Conservation (phyloP, 2,113 vertebrate genomes). For the Macquaria ambigua region DNA sequence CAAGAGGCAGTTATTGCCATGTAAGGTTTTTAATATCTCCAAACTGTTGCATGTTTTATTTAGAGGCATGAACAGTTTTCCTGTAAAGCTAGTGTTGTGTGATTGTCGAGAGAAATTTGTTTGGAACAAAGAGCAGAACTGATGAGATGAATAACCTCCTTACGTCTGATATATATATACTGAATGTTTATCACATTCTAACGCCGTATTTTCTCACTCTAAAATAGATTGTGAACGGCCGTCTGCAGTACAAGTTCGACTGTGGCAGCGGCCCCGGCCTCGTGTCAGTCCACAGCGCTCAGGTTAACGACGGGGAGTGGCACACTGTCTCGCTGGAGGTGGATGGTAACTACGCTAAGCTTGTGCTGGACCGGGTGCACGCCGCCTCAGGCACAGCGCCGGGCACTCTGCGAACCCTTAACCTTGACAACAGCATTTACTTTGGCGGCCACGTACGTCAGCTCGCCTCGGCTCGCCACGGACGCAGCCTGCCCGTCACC, state of each 20-base stretch:
- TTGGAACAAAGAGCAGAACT: constrained; percentile 6
- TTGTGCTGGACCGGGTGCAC: constrained; percentile 94
- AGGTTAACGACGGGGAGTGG: constrained; percentile 96
- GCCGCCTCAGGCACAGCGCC: constrained; percentile 95
- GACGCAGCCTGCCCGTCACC: constrained; percentile 86
- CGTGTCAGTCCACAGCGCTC: constrained; percentile 95
- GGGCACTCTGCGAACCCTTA: constrained; percentile 94
- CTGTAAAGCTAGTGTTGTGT: background rate
- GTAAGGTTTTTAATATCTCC: constrained; percentile 22
- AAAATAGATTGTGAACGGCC: constrained; percentile 92
- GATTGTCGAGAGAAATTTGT: background rate
- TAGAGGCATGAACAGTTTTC: constrained; percentile 13
- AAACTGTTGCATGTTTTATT: constrained; percentile 11
- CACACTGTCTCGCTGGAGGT: constrained; percentile 93
- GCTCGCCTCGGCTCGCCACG: constrained; percentile 76
- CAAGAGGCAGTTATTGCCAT: constrained; percentile 18
- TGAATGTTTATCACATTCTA: background rate
- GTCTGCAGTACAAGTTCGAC: constrained; percentile 97
- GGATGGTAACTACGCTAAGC: constrained; percentile 93
- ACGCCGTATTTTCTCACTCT: background rate
- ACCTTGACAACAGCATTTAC: constrained; percentile 92
- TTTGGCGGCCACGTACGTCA: constrained; percentile 94
- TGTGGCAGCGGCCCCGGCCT: constrained; percentile 96
- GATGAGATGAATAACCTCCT: constrained; percentile 12
- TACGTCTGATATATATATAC: background rate